phyloP scores from a whole-genome alignment of 2,113 vertebrate species.

The Scytalopus superciliaris region DNA sequence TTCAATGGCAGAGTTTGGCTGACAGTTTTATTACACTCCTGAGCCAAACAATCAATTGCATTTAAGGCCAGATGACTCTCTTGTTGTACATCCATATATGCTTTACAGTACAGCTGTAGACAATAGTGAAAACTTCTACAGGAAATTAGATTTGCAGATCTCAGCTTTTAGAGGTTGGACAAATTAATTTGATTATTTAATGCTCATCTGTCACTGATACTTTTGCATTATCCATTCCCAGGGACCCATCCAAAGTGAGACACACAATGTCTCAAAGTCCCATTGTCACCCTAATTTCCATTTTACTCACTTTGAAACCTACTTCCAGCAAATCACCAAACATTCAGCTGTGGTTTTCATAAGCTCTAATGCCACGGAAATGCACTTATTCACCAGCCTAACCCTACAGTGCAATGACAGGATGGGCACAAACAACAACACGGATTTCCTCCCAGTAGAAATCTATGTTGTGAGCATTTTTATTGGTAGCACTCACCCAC shows the following conservation, averaged over 20 bases:
- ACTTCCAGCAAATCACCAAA: not conserved
- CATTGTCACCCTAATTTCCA: not conserved
- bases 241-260: not conserved
- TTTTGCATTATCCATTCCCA: not conserved
- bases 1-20: conserved; percentile 33
- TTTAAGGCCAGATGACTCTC: conserved; percentile 51
- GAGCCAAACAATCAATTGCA: conserved; percentile 20
- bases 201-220: not conserved
- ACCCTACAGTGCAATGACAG: not conserved
- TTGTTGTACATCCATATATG: conserved; percentile 3
- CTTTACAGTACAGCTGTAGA: conserved; percentile 48
- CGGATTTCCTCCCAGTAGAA: not conserved
- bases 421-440: not conserved
- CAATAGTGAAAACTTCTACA: conserved; percentile 17
- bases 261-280: not conserved
- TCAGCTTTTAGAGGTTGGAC: not conserved
- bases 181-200: conserved; percentile 15
- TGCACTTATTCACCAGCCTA: not conserved
- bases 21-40: conserved; percentile 30
- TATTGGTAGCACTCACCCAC: not conserved
- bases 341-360: not conserved
- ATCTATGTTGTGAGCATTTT: not conserved
- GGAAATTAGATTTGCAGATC: conserved; percentile 60
- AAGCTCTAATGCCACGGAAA: not conserved
- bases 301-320: not conserved